Evolutionary conservation across 2,113 vertebrate species (phyloP).

Genomic region (Platysternon megacephalum): DNA sequence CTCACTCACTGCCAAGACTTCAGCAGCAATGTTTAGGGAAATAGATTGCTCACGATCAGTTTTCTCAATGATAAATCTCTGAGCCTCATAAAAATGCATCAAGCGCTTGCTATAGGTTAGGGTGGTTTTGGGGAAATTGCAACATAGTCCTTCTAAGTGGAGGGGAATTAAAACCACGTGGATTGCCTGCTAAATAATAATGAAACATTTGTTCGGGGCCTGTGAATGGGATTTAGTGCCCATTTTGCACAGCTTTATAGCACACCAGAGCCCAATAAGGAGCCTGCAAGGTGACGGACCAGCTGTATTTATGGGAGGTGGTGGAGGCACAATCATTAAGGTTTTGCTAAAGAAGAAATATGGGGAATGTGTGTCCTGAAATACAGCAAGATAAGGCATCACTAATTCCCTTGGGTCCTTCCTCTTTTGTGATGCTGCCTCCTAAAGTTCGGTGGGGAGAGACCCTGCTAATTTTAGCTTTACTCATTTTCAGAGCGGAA

Average conservation of each 20-base stretch:
- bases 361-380: accelerated
- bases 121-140: neutral
- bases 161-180: accelerated
- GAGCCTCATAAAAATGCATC: accelerated
- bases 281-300: neutral
- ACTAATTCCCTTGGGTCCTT: neutral
- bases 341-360: neutral
- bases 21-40: neutral
- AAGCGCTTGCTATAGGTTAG: neutral
- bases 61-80: neutral
- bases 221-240: neutral
- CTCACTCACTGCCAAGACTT: neutral
- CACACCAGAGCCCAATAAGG: neutral
- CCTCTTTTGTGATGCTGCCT: accelerated
- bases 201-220: accelerated
- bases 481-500: neutral
- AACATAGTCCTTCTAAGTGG: accelerated
- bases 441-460: neutral
- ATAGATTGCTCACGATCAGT: neutral
- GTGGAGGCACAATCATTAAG: neutral
- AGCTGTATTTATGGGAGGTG: neutral
- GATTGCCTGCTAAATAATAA: neutral
- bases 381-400: neutral
- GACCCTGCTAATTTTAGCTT: neutral
- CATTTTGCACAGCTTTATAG: neutral